Base-by-base conservation (phyloP, 2,888 invertebrate genomes). In the Drosophila kanekoi region DNA sequence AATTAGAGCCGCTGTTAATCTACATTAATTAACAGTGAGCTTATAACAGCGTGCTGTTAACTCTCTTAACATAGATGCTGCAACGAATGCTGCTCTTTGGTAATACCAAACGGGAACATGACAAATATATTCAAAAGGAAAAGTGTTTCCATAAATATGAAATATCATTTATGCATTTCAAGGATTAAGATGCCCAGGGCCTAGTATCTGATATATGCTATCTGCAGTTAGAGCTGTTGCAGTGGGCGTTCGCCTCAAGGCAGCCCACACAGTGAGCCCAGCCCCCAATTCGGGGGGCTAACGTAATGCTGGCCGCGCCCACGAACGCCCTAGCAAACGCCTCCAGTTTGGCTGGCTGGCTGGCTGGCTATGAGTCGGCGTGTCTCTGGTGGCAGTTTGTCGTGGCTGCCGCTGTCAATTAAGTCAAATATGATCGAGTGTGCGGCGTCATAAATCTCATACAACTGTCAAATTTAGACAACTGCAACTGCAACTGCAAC, bases 391-490 rank as follows among this genome's bases (percentile, higher is more conserved):
- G 87, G 81, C 87, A 87, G 79, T 85, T 84, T 87, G 87, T 84
- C 87, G 82, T 84, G 82, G 85, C 87, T 82, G 88, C 72, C 71
- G 87, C 87, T 81, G 87, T 80, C 87, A 70, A 80, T 83, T 82
- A 87, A 82, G 88, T 87, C 86, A 82, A 82, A 87, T 82, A 82
- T 85, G 82, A 82, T 87, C 87, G 85, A 87, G 82, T 81, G 88
- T 74, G 77, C 79, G 77, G 81, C 83, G 79, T 79, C 83, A 83
- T 87, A 85, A 85, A 81, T 87, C 86, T 85, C 82, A 81, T 62
- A 77, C 78, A 74, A 84, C 81, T 80, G 85, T 81, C 78, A 79
- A 71, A 79, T 79, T 79, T 75, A 58, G 77, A 80, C 81, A 84
- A 81, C 84, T 81, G 65, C 74, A 65, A 54, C 79, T 51, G 62